phyloP scores from a whole-genome alignment of 35 echinoderm and acorn worm genomes.

The Heliocidaris erythrogramma region DNA sequence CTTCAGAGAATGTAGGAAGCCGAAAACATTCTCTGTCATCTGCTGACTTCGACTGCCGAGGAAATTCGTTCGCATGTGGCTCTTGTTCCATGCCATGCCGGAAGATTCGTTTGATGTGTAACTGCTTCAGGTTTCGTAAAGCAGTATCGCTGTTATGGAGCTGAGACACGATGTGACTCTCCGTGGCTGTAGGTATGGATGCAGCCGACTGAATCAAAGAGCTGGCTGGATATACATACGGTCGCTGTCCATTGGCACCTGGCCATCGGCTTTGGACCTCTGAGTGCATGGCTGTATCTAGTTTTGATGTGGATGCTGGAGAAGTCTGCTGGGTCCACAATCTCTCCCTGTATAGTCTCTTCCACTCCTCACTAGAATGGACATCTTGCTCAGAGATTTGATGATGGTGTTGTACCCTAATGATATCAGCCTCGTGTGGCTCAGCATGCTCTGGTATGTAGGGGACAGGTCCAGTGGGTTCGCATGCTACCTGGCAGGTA shows the following conservation, averaged over 20 bases:
- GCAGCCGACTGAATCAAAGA: not conserved
- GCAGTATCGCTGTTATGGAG: not conserved
- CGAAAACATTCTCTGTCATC: not conserved
- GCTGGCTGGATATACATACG: not conserved
- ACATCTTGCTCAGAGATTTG: not conserved
- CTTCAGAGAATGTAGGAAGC: not conserved
- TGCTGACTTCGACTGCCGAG: not conserved
- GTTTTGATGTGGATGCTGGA: not conserved
- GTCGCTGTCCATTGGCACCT: not conserved
- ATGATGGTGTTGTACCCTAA: not conserved
- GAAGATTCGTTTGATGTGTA: not conserved
- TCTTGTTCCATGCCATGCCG: not conserved
- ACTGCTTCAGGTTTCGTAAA: constrained; percentile 18
- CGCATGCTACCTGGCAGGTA: not conserved
- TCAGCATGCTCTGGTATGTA: not conserved
- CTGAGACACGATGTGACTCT: not conserved
- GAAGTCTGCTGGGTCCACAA: not conserved
- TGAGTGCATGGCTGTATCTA: not conserved
- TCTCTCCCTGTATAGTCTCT: not conserved
- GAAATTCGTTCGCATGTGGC: not conserved
- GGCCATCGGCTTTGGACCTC: not conserved
- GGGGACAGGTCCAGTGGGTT: not conserved
- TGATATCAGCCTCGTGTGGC: not conserved
- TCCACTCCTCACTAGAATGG: not conserved
- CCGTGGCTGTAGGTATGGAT: not conserved